These are phyloP conservation scores for Helostoma temminkii DNA, from an alignment of 2,797 vertebrate genomes.

Conservation along the genomic window DNA sequence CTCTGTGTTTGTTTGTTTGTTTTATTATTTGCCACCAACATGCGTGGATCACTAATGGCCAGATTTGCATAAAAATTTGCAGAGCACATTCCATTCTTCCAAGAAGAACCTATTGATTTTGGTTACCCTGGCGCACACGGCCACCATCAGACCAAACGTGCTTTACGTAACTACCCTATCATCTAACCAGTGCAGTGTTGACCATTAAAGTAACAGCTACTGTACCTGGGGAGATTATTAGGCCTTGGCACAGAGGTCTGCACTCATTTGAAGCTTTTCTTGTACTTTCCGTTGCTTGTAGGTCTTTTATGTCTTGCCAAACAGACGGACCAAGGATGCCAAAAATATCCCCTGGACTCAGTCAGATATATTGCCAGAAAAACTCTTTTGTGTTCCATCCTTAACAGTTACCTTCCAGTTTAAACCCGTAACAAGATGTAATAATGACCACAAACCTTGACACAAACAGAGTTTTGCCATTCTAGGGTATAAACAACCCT, in stretches of 20 bases:
- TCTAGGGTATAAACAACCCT: not conserved
- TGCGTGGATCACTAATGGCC: constrained; percentile 7
- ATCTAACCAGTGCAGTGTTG: constrained; percentile 14
- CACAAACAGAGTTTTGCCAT: constrained; percentile 12
- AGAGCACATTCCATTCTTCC: not conserved
- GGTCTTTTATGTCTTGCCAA: constrained; percentile 66
- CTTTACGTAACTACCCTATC: constrained; percentile 19
- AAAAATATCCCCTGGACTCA: constrained; percentile 46
- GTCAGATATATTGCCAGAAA: constrained; percentile 27
- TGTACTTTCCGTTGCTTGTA: constrained; percentile 41
- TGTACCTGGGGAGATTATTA: constrained; percentile 67
- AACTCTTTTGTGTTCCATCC: constrained; percentile 38
- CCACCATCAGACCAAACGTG: not conserved
- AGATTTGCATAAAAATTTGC: constrained; percentile 30
- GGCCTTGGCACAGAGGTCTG: constrained; percentile 38
- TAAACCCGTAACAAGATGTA: constrained; percentile 4
- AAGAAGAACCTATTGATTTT: constrained; percentile 11
- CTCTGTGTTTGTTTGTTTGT: not conserved
- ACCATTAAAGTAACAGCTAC: constrained; percentile 30
- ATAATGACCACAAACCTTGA: constrained; percentile 19
- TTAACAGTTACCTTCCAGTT: constrained; percentile 25
- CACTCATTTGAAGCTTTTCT: constrained; percentile 30
- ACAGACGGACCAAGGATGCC: constrained; percentile 53
- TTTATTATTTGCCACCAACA: not conserved
- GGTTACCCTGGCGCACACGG: not conserved